Base-by-base conservation (phyloP, 2,888 invertebrate genomes). In the Caenorhabditis parvicauda region DNA sequence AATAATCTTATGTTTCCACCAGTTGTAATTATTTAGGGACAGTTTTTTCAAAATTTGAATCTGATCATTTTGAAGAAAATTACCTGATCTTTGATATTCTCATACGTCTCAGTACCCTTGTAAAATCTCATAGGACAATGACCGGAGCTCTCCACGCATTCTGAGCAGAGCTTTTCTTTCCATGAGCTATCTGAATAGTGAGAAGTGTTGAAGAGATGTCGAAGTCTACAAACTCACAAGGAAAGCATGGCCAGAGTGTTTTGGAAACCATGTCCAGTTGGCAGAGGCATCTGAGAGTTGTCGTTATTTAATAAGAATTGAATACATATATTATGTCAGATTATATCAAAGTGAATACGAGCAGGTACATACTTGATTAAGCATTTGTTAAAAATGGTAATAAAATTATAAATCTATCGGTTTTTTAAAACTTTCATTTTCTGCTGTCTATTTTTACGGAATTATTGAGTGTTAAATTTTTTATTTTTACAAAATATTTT, bases 41-140 rank as follows among this genome's bases (percentile, higher is more conserved):
- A 14, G 19, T n/a, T n/a, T n/a, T 9, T 17, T 41, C 41, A n/a
- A 17, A 41, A 41, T 9, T 35, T 35, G 12, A 35, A 14, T n/a
- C 35, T 35, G n/a, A 35, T 35, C 35, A 35, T 35, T 35, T 35
- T n/a, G 12, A n/a, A 14, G 35, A 35, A 14, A 25, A 54, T n/a
- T n/a, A n/a, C 67, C 52, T 70, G 64, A 7, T 70, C 67, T 41
- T 67, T 66, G 37, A 74, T 69, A 21, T 67, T 57, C 42, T 65
- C 64, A 28, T 60, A 70, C 7, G 54, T 39, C 42, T 70, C 61
- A n/a, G 66, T 63, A 1, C 72, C 69, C 25, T 68, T 68, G 59
- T 70, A 67, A 46, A 79, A 79, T 19, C 76, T 50, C 77, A 79
- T 79, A 1, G 79, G 80, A 50, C 79, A 79, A 46, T 80, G 80